A percentile compares a stretch with the other conserved stretches of the same genome.
These are phyloP conservation scores for Axis porcinus DNA, from an alignment of 2,113 vertebrate genomes.

Conservation along the genomic window DNA sequence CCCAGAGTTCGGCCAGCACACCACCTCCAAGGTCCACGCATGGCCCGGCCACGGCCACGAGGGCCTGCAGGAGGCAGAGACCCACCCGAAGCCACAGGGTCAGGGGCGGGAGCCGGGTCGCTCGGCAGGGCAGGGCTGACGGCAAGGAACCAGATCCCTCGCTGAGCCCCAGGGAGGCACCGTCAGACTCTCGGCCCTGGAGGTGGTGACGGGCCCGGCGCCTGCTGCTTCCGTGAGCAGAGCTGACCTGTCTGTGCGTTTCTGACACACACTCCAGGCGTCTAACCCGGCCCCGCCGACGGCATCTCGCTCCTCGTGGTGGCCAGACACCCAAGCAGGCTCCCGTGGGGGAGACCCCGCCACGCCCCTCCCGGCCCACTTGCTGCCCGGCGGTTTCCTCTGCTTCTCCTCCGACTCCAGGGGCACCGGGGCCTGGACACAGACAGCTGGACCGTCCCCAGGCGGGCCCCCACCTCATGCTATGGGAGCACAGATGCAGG, in stretches of 20 bases:
- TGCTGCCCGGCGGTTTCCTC: fast-evolving
- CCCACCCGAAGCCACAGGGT: too few species aligned
- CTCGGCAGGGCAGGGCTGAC: background rate
- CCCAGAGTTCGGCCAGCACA: background rate
- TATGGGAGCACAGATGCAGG: background rate
- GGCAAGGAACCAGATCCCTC: background rate
- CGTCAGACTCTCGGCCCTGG: fast-evolving
- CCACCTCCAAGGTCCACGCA: background rate
- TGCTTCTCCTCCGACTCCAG: background rate
- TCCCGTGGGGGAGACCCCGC: background rate
- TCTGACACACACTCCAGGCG: background rate
- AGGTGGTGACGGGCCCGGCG: background rate
- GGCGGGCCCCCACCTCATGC: background rate
- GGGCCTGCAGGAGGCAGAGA: background rate
- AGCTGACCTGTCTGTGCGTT: background rate
- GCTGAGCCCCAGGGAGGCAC: background rate
- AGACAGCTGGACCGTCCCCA: fast-evolving
- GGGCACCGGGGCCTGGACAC: background rate
- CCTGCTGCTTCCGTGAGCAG: fast-evolving
- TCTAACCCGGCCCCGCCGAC: background rate
- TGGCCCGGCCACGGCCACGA: fast-evolving
- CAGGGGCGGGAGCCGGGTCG: fast-evolving
- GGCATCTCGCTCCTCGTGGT: background rate
- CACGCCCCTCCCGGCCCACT: background rate
- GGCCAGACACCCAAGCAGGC: background rate